A percentile compares a stretch with the other conserved stretches of the same genome.
phyloP scores from a whole-genome alignment of 2,797 vertebrate genomes.

The Trachops cirrhosus region DNA sequence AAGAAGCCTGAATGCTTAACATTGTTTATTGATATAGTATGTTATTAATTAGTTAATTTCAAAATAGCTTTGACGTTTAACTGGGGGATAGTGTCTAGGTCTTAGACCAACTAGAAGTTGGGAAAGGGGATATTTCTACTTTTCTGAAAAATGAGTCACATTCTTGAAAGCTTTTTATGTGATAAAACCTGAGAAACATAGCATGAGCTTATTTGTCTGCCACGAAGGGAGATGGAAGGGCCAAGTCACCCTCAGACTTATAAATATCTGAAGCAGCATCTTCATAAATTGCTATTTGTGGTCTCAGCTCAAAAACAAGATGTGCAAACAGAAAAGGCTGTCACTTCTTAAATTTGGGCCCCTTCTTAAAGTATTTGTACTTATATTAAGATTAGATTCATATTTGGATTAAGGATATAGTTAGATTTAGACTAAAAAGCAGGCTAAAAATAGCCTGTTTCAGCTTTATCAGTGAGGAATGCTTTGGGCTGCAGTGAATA shows the following conservation, averaged over 20 bases:
- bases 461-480: background rate
- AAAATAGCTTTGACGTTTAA: conserved; percentile 47
- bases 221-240: background rate
- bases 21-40: background rate
- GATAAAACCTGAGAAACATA: background rate
- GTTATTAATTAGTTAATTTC: conserved; percentile 60
- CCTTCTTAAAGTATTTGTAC: conserved; percentile 8
- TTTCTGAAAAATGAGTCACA: conserved; percentile 32
- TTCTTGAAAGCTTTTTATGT: background rate
- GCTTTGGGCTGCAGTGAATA: background rate
- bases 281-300: background rate
- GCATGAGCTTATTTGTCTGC: background rate
- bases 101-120: background rate
- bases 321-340: background rate
- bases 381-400: background rate
- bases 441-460: background rate
- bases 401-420: background rate
- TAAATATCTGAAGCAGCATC: background rate
- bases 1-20: background rate
- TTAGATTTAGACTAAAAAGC: background rate
- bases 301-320: background rate
- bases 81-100: background rate
- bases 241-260: background rate
- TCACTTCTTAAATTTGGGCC: background rate
- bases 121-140: background rate